Conservation (phyloP, 1,140 invertebrate genomes). For the Aleiodes sp. region DNA sequence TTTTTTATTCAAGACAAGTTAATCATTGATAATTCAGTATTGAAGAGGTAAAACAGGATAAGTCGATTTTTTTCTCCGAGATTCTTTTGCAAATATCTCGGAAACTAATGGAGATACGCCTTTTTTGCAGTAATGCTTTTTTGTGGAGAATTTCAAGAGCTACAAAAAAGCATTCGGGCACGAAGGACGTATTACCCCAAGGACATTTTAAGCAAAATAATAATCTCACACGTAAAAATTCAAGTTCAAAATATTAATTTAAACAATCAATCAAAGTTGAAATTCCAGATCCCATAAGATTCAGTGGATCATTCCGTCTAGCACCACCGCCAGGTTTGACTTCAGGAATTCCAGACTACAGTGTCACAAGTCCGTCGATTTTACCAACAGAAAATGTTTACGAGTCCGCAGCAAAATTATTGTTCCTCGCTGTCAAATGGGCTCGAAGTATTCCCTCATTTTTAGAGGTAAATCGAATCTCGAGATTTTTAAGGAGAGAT, state of each 20-base stretch:
- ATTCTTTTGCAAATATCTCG: too few species aligned
- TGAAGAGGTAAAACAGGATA: too few species aligned
- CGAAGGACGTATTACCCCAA: too few species aligned
- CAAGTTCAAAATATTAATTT: conserved; percentile 39
- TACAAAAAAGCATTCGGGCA: too few species aligned
- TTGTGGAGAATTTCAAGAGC: too few species aligned
- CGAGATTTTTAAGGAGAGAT: background rate
- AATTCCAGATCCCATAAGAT: conserved; percentile 18
- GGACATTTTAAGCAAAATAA: too few species aligned
- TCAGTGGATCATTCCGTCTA: background rate
- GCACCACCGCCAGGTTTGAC: conserved; percentile 45
- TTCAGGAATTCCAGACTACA: conserved; percentile 48
- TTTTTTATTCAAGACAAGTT: too few species aligned
- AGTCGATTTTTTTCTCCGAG: too few species aligned
- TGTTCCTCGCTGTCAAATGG: conserved; percentile 82
- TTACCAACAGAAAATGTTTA: conserved; percentile 73
- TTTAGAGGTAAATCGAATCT: conserved; percentile 65
- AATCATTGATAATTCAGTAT: too few species aligned
- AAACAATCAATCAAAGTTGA: background rate
- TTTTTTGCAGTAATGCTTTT: too few species aligned
- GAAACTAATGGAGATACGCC: too few species aligned
- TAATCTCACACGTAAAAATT: conserved; percentile 36
- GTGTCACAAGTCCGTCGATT: conserved; percentile 52
- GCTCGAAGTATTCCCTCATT: conserved; percentile 80
- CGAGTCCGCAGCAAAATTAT: conserved; percentile 79